These are phyloP conservation scores for Pogonus chalceus DNA, from an alignment of 1,140 invertebrate species.

Conservation along the genomic window DNA sequence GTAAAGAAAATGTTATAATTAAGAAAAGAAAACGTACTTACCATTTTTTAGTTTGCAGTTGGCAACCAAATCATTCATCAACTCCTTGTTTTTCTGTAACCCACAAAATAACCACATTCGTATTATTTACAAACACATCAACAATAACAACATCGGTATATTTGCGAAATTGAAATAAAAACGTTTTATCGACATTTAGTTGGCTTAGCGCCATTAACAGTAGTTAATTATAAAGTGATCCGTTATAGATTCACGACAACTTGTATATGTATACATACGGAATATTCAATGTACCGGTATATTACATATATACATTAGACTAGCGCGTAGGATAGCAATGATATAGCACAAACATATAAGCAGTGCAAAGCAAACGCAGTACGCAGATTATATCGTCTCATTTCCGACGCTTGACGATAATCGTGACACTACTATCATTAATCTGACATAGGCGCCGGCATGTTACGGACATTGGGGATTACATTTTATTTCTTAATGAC, in stretches of 20 bases:
- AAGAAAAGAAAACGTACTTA: slow-evolving; percentile 32
- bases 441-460: too few species aligned
- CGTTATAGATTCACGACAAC: not conserved
- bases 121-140: not conserved
- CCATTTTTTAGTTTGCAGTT: slow-evolving; percentile 55
- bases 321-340: too few species aligned
- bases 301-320: too few species aligned
- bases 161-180: not conserved
- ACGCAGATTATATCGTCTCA: too few species aligned
- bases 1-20: not conserved
- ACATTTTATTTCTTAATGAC: too few species aligned
- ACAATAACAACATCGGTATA: not conserved
- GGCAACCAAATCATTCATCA: slow-evolving; percentile 53
- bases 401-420: too few species aligned
- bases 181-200: not conserved
- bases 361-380: too few species aligned
- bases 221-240: slow-evolving; percentile 5
- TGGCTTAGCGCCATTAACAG: not conserved
- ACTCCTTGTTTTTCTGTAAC: slow-evolving; percentile 59
- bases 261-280: too few species aligned
- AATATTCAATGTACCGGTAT: too few species aligned
- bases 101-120: slow-evolving; percentile 27
- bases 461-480: too few species aligned
- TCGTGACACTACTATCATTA: too few species aligned
- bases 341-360: too few species aligned